These are phyloP conservation scores for Heteromormyrus szaboi DNA, from an alignment of 2,797 vertebrate genomes.

Conservation along the genomic window DNA sequence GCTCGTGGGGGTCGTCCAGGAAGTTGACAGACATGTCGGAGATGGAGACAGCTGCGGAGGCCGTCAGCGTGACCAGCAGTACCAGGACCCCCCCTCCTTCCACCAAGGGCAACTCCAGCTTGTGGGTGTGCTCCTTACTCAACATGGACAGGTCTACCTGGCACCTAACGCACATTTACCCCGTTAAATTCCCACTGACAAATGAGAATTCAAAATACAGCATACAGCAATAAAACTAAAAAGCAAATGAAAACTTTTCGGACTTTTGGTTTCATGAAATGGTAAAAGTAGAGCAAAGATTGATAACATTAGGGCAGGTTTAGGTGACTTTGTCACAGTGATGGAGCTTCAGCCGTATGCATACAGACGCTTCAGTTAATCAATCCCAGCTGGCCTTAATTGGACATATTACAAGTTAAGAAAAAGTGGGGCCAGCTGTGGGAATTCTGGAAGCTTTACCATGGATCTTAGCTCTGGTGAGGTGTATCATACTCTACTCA, in stretches of 20 bases:
- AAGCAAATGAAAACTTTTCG: not conserved
- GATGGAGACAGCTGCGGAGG: constrained; percentile 72
- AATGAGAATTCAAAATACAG: not conserved
- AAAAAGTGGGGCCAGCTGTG: not conserved
- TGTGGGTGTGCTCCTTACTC: constrained; percentile 78
- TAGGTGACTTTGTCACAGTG: not conserved
- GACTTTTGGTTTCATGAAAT: not conserved
- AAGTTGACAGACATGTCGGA: constrained; percentile 70
- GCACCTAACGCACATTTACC: constrained; percentile 57
- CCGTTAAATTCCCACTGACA: not conserved
- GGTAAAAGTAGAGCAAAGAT: not conserved
- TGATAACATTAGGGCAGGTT: not conserved
- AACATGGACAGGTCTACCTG: constrained; percentile 77
- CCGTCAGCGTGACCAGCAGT: constrained; percentile 80
- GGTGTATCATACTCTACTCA: not conserved
- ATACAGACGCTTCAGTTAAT: not conserved
- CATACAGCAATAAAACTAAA: not conserved
- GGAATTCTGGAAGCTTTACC: not conserved
- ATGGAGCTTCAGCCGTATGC: not conserved
- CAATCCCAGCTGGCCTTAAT: not conserved
- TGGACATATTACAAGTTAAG: not conserved
- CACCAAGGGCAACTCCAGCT: constrained; percentile 71
- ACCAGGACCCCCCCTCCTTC: constrained; percentile 73
- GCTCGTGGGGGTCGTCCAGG: constrained; percentile 73
- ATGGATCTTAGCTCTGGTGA: not conserved